Evolutionary conservation across 2,797 vertebrate species (phyloP).

Genomic region (Megaceryle alcyon): DNA sequence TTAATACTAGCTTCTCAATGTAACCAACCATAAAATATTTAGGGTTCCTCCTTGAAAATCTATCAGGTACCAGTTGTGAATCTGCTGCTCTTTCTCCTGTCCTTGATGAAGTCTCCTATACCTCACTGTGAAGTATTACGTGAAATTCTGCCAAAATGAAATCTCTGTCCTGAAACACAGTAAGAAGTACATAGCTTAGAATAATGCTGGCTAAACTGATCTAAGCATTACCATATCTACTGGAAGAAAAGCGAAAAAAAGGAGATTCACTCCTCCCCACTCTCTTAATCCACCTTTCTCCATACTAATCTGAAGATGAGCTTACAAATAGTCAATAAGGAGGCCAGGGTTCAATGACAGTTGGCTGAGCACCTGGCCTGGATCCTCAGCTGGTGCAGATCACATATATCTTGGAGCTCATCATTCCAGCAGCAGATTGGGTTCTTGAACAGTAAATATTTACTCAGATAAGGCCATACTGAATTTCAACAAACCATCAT

Average conservation of each 20-base stretch:
- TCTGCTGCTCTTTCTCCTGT: slow-evolving; percentile 23
- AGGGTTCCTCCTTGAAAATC: background rate
- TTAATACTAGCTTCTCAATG: background rate
- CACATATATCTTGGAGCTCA: background rate
- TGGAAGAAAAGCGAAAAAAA: slow-evolving; percentile 31
- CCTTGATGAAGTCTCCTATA: background rate
- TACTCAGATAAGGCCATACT: slow-evolving; percentile 32
- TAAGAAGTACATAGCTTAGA: slow-evolving; percentile 36
- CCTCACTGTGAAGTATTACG: background rate
- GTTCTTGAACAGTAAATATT: background rate
- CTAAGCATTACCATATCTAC: background rate
- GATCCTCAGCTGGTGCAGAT: background rate
- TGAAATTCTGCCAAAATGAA: slow-evolving; percentile 35
- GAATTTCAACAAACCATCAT: slow-evolving; percentile 26
- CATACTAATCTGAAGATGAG: slow-evolving; percentile 48
- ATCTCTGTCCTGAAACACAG: slow-evolving; percentile 3
- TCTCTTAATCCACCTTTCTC: slow-evolving; percentile 47
- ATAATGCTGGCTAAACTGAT: slow-evolving; percentile 7
- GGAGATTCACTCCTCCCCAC: background rate
- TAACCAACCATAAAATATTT: background rate
- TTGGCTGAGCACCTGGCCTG: slow-evolving; percentile 48
- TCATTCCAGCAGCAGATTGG: background rate
- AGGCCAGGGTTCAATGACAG: slow-evolving; percentile 26
- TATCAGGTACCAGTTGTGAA: background rate
- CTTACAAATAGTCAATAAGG: slow-evolving; percentile 49